Conservation (phyloP, 2,797 vertebrate species). For the Numenius phaeopus region DNA sequence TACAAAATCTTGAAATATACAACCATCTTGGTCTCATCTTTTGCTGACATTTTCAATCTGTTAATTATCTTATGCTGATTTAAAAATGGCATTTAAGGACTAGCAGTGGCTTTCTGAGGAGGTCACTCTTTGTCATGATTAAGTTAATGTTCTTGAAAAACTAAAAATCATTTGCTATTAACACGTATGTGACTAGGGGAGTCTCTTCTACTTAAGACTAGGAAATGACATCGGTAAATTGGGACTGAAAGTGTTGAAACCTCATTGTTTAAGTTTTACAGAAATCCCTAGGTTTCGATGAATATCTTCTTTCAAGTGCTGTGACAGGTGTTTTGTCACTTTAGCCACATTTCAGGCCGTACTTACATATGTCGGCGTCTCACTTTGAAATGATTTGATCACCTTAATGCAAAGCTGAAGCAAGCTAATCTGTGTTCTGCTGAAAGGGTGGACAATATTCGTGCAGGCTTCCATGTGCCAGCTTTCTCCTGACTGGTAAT, state of each 20-base stretch:
- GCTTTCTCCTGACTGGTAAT: background rate
- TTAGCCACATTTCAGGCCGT: background rate
- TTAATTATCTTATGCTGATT: constrained; percentile 39
- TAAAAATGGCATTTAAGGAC: background rate
- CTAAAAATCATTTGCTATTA: background rate
- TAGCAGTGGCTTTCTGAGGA: background rate
- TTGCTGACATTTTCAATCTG: constrained; percentile 42
- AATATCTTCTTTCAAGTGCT: background rate
- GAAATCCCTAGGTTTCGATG: background rate
- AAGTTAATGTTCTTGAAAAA: background rate
- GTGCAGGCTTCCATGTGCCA: background rate
- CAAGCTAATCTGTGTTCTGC: background rate
- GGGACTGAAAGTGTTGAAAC: background rate
- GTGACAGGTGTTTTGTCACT: accelerated
- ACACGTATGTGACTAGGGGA: background rate
- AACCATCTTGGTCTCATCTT: background rate
- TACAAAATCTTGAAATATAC: background rate
- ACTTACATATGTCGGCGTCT: background rate
- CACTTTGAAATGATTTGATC: background rate
- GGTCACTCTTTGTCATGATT: background rate
- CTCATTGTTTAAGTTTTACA: background rate
- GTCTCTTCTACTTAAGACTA: background rate
- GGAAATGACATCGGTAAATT: background rate
- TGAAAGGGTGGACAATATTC: background rate
- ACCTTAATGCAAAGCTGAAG: background rate